Conservation (phyloP, 2,113 vertebrate genomes). For the Zeus faber region DNA sequence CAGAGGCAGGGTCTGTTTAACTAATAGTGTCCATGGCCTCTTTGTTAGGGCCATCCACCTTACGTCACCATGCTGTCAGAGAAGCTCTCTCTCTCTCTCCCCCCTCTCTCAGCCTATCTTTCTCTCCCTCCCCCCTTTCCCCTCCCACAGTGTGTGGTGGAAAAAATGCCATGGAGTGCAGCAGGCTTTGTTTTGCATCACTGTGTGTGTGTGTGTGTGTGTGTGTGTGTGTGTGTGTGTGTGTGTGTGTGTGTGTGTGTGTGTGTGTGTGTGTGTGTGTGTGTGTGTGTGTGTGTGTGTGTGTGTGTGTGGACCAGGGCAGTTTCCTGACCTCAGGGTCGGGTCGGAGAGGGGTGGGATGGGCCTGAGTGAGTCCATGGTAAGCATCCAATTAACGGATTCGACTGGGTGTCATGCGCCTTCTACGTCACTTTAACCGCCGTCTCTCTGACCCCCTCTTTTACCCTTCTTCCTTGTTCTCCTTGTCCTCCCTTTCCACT, state of each 20-base stretch:
- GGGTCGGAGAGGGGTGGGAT: background rate
- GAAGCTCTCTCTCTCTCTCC: conserved; percentile 13
- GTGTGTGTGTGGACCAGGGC: conserved; percentile 40
- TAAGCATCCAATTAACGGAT: conserved; percentile 33
- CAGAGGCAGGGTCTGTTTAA: conserved; percentile 12
- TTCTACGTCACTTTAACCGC: background rate
- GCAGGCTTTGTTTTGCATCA: conserved; percentile 56
- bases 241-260: conserved; percentile 59
- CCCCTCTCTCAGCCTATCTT: no score
- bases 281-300: conserved; percentile 58
- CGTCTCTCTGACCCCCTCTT: background rate
- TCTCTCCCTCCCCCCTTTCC: background rate
- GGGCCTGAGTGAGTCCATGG: conserved; percentile 18
- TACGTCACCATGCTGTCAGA: conserved; percentile 17
- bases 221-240: conserved; percentile 58
- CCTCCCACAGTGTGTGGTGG: conserved; percentile 27
- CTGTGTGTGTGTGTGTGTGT: conserved; percentile 58
- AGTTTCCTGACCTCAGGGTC: conserved; percentile 58
- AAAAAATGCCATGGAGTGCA: conserved; percentile 43
- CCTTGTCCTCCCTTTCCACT: background rate
- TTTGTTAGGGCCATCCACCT: conserved; percentile 11
- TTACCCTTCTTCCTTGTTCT: background rate
- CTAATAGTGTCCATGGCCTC: conserved; percentile 11
- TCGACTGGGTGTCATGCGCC: conserved; percentile 13
- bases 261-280: conserved; percentile 60